These are phyloP conservation scores for Baccha elongata DNA, from an alignment of 2,888 invertebrate species.

Conservation along the genomic window DNA sequence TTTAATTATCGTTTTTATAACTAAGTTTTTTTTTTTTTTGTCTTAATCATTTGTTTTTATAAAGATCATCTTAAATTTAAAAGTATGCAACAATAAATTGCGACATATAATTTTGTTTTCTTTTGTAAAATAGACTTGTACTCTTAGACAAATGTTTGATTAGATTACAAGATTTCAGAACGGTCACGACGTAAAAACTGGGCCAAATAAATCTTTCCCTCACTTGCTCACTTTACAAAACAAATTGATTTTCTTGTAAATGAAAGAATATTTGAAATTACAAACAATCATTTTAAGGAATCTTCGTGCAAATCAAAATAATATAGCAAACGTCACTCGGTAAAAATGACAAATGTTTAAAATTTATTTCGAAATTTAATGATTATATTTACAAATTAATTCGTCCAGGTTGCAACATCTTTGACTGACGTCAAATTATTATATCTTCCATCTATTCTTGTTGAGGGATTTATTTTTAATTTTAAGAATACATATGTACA, in stretches of 20 bases:
- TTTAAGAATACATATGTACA: not conserved
- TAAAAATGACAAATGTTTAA: slow-evolving; percentile 60
- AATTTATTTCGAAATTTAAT: slow-evolving; percentile 70
- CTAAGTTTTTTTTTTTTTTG: too few species aligned
- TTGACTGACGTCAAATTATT: slow-evolving; percentile 56
- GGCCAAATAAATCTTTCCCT: slow-evolving; percentile 30
- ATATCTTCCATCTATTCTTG: slow-evolving; percentile 11
- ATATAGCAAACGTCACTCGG: slow-evolving; percentile 56
- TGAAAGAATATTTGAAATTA: slow-evolving; percentile 50
- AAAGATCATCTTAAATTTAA: too few species aligned
- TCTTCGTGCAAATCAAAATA: slow-evolving; percentile 48
- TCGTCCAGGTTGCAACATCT: slow-evolving; percentile 65
- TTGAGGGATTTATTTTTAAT: slow-evolving; percentile 55
- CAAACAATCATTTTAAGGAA: slow-evolving; percentile 33
- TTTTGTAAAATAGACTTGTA: too few species aligned
- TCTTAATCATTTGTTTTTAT: too few species aligned
- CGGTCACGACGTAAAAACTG: slow-evolving; percentile 46
- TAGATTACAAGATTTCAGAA: slow-evolving; percentile 15
- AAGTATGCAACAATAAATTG: too few species aligned
- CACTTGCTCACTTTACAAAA: not conserved
- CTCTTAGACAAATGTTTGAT: slow-evolving; percentile 10
- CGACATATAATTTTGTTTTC: slow-evolving; percentile 23
- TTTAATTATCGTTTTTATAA: too few species aligned
- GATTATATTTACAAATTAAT: slow-evolving; percentile 63
- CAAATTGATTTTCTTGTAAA: slow-evolving; percentile 39